Evolutionary conservation across 1,140 invertebrate species (phyloP).

Genomic region (Conus betulinus): DNA sequence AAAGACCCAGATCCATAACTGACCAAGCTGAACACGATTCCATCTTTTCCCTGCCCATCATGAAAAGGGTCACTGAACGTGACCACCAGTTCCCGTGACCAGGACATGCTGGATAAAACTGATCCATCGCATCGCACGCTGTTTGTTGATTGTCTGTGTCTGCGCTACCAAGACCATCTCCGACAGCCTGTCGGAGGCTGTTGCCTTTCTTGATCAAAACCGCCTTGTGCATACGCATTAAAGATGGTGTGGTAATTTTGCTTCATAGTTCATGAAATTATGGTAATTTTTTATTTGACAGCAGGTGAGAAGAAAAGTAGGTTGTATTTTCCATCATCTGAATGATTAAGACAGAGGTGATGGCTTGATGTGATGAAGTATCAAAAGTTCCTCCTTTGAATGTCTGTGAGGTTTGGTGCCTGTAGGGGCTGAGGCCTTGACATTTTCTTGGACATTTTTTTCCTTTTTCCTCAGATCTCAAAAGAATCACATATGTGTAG

Average conservation of each 20-base stretch:
- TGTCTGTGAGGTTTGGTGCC: too few species aligned
- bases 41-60: slow-evolving; percentile 94
- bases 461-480: too few species aligned
- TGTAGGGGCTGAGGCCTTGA: too few species aligned
- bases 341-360: too few species aligned
- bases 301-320: too few species aligned
- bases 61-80: slow-evolving; percentile 90
- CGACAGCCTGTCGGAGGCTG: slow-evolving; percentile 82
- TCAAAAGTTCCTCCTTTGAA: too few species aligned
- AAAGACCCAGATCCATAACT: slow-evolving; percentile 89
- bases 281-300: too few species aligned
- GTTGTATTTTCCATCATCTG: too few species aligned
- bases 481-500: too few species aligned
- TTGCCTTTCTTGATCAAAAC: slow-evolving; percentile 86
- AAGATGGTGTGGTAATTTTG: slow-evolving; percentile 82
- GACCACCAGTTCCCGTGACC: slow-evolving; percentile 86
- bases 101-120: slow-evolving; percentile 90
- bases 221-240: slow-evolving; percentile 83
- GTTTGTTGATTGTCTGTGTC: slow-evolving; percentile 80
- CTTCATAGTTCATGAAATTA: too few species aligned
- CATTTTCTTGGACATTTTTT: too few species aligned
- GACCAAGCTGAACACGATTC: slow-evolving; percentile 85
- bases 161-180: slow-evolving; percentile 87
- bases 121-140: slow-evolving; percentile 81
- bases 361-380: too few species aligned